Base-by-base conservation (phyloP, 2,888 invertebrate genomes). In the Lottia scabra region DNA sequence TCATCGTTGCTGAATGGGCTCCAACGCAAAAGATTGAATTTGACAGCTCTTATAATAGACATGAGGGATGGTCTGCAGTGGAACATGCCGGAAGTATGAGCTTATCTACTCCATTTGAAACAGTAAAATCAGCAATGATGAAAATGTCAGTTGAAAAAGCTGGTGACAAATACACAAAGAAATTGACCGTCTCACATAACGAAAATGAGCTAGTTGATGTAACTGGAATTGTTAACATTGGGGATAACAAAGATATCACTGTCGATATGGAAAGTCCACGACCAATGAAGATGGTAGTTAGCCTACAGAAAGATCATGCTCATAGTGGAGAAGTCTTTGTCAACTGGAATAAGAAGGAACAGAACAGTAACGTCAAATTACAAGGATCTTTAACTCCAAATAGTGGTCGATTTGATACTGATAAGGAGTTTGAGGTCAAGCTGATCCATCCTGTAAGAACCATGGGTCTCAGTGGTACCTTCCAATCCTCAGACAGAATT, bases 301-400 rank as follows among this genome's bases (percentile, higher is more conserved):
- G 67, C 23, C 73, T 75, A 26, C 68, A 72, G 30, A 77, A 76
- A 38, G 75, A 76, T 15, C 74, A 81, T 46, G 80, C 76, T 62
- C 75, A 78, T 23, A 77, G 76, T 43, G 80, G 72, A 10, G 82
- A 84, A 27, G 65, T 83, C 10, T 75, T 71, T 23, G 67, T 85
- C 46, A 85, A 87, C 81, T 88, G 87, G 88, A 78, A 86, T 76
- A 81, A 83, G 44, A 68, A 73, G 23, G 75, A 81, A 4, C 26
- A 64, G 3, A 74, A 81, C 63, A 81, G 81, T 74, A 77, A 76
- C 43, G 71, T 83, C 45, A 71, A 79, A 26, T 6, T 83, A 27
- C 78, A 79, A 73, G 73, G 81, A 67, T 78, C 75, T 56, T 44
- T 80, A 6, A 79, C 75, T 30, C 78, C 78, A 67, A 72, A 73